Evolutionary conservation across 53 echinoderm and acorn worm species (phyloP).

Genomic region (Temnopleurus reevesii): DNA sequence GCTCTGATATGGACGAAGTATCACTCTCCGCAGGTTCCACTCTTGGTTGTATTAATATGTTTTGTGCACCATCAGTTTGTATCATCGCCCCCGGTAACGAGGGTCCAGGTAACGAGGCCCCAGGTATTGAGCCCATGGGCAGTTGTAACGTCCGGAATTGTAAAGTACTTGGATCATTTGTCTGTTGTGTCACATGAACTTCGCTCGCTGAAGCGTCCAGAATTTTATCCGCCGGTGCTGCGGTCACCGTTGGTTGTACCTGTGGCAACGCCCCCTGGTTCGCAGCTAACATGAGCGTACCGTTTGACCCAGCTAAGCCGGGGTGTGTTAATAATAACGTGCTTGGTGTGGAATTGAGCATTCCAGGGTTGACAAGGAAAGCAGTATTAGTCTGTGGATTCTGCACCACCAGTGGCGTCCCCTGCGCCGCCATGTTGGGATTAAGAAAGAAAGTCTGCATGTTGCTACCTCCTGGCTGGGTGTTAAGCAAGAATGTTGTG

Average conservation of each 20-base stretch:
- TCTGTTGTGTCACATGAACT: background rate
- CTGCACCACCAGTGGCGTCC: slow-evolving; percentile 44
- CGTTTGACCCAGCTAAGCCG: slow-evolving; percentile 40
- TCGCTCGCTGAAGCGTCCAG: background rate
- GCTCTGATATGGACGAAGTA: background rate
- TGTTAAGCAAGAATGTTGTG: slow-evolving; percentile 41
- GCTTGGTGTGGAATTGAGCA: slow-evolving; percentile 6
- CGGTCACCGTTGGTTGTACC: background rate
- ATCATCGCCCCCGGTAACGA: background rate
- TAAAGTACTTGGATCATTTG: background rate
- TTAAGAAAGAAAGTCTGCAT: slow-evolving; percentile 54
- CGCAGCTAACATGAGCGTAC: slow-evolving; percentile 18
- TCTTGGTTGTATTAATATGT: background rate
- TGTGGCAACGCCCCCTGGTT: slow-evolving; percentile 22
- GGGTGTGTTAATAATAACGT: slow-evolving; percentile 45
- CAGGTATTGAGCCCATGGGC: background rate
- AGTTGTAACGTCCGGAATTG: slow-evolving; percentile 35
- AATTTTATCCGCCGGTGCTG: background rate
- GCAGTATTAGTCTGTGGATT: slow-evolving; percentile 42
- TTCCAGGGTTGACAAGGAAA: slow-evolving; percentile 28
- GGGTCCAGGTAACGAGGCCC: background rate
- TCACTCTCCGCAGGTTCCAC: background rate
- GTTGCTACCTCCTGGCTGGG: slow-evolving; percentile 16
- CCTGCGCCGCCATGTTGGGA: slow-evolving; percentile 39
- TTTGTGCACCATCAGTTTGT: slow-evolving; percentile 21